These are phyloP conservation scores for Brachyptera putata DNA, from an alignment of 2,888 invertebrate genomes.

Conservation along the genomic window DNA sequence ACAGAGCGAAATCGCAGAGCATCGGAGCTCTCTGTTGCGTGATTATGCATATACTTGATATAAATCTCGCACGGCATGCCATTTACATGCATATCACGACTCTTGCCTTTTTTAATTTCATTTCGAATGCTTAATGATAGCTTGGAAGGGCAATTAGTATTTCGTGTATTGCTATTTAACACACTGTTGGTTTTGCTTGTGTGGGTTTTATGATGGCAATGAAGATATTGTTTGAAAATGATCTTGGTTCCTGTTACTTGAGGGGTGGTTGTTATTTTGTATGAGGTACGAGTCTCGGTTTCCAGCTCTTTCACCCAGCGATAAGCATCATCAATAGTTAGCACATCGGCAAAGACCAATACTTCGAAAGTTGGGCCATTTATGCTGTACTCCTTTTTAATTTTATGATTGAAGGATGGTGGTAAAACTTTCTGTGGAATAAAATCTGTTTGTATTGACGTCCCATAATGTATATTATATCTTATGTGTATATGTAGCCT, in stretches of 20 bases:
- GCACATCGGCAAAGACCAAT: neutral
- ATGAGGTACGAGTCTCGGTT: neutral
- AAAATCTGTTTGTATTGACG: too few relatives aligned
- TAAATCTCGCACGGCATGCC: too few relatives aligned
- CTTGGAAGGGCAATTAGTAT: neutral
- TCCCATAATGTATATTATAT: too few relatives aligned
- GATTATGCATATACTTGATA: neutral
- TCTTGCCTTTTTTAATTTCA: neutral
- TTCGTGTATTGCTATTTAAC: neutral
- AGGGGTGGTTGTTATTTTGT: neutral
- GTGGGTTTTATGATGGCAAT: neutral
- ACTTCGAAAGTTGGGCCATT: neutral
- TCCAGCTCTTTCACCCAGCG: neutral
- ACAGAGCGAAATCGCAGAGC: neutral
- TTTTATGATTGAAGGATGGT: neutral
- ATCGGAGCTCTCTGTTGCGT: neutral
- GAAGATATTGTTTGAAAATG: neutral
- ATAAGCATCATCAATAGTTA: neutral
- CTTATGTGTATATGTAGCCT: too few relatives aligned
- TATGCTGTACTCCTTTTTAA: neutral
- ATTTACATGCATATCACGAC: neutral
- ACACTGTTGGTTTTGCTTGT: neutral
- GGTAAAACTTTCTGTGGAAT: neutral
- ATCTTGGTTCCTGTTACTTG: neutral
- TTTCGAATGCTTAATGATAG: neutral